phyloP scores from a whole-genome alignment of 2,113 vertebrate species.

The Haemorhous mexicanus region DNA sequence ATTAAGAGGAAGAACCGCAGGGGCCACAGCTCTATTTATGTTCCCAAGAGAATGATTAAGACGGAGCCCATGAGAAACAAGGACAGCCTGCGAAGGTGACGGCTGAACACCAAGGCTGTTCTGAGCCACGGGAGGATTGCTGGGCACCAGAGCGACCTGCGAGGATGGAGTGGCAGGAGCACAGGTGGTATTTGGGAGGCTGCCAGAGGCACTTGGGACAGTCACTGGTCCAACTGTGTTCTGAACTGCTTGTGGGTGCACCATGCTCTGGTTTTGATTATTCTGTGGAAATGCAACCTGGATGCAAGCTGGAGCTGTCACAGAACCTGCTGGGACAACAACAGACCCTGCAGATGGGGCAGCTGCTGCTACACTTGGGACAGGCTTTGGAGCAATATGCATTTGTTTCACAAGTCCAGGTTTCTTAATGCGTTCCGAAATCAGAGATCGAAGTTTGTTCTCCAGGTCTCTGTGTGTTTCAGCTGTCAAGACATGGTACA shows the following conservation, averaged over 20 bases:
- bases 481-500: slow-evolving; percentile 89
- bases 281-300: slow-evolving; percentile 71
- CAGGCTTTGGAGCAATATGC: slow-evolving; percentile 76
- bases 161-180: neutral
- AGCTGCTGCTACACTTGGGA: neutral
- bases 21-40: slow-evolving; percentile 56
- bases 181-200: slow-evolving; percentile 40
- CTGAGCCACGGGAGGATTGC: slow-evolving; percentile 71
- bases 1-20: slow-evolving; percentile 64
- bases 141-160: slow-evolving; percentile 76
- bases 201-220: slow-evolving; percentile 52
- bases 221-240: slow-evolving; percentile 9
- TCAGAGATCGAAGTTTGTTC: slow-evolving; percentile 82
- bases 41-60: slow-evolving; percentile 70
- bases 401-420: slow-evolving; percentile 61
- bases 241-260: slow-evolving; percentile 36
- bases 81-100: slow-evolving; percentile 59
- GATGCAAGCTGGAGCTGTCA: slow-evolving; percentile 45
- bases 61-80: slow-evolving; percentile 75
- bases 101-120: slow-evolving; percentile 61
- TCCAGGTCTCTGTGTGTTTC: slow-evolving; percentile 86
- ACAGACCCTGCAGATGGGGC: neutral
- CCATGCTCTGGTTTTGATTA: slow-evolving; percentile 54
- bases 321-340: neutral
- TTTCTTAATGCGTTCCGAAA: slow-evolving; percentile 79